These are phyloP conservation scores for Metallyticus violacea DNA, from an alignment of 2,888 invertebrate species.

Conservation along the genomic window DNA sequence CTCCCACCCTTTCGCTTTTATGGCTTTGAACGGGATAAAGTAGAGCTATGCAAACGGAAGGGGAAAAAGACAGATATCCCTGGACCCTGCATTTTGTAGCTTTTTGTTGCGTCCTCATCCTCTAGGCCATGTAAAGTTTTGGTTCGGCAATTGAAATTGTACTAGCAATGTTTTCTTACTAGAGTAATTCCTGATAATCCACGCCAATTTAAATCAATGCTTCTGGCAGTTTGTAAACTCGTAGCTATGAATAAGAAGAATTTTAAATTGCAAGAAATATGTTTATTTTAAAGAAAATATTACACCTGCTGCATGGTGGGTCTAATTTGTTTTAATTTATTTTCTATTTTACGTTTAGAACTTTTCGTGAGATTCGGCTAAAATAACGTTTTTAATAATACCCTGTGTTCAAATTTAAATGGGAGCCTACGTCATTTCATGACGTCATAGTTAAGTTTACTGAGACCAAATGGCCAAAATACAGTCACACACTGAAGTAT, in stretches of 20 bases:
- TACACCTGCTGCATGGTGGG: no score
- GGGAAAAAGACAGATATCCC: background rate
- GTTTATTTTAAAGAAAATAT: background rate
- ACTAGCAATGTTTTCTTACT: background rate
- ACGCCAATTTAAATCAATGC: background rate
- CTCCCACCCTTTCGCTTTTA: background rate
- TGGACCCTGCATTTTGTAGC: no score
- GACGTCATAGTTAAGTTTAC: no score
- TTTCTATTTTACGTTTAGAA: background rate
- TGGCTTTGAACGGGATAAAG: background rate
- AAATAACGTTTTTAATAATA: background rate
- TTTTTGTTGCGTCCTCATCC: no score
- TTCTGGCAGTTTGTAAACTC: background rate
- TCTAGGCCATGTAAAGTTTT: background rate
- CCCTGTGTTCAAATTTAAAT: no score
- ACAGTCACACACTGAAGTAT: no score
- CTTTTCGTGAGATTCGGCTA: background rate
- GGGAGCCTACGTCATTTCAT: no score
- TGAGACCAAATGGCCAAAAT: no score
- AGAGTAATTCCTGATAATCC: background rate
- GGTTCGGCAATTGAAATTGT: background rate
- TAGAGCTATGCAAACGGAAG: background rate
- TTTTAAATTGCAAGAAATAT: background rate
- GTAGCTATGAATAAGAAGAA: background rate
- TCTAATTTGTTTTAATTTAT: background rate